Percentiles rank a stretch among this genome's conserved stretches.
Evolutionary conservation across 2,113 vertebrate species (phyloP).

Genomic region (Columba livia): DNA sequence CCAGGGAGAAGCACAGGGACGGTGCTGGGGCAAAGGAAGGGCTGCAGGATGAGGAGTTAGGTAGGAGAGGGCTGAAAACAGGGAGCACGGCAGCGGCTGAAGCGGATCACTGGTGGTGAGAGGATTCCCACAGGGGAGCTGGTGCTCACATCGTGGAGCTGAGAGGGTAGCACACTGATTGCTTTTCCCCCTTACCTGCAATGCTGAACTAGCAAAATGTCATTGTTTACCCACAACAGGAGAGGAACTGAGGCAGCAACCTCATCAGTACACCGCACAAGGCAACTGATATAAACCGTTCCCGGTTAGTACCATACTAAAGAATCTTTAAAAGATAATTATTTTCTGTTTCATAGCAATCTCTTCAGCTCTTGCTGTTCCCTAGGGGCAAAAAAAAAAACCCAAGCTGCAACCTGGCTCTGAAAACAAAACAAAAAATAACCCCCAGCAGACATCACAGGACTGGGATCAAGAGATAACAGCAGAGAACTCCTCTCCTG

Average conservation of each 20-base stretch:
- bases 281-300: neutral
- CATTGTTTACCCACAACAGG: neutral
- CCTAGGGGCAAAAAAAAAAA: neutral
- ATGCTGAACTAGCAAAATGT: constrained; percentile 4
- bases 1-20: neutral
- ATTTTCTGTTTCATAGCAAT: constrained; percentile 11
- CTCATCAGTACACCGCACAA: neutral
- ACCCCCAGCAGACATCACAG: constrained; percentile 62
- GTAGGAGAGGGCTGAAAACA: neutral
- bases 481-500: constrained; percentile 61
- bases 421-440: constrained; percentile 56
- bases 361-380: constrained; percentile 28
- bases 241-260: neutral
- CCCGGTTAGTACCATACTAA: neutral
- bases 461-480: constrained; percentile 71
- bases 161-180: neutral
- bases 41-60: neutral
- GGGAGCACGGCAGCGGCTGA: neutral
- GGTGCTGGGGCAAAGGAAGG: neutral
- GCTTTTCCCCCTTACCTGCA: neutral
- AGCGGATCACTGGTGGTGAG: neutral
- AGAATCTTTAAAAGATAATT: constrained; percentile 6
- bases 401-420: neutral
- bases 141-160: neutral
- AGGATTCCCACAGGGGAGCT: neutral